Evolutionary conservation across 2,113 vertebrate genomes (phyloP).

Genomic region (Cryptomyrus ogoouensis): DNA sequence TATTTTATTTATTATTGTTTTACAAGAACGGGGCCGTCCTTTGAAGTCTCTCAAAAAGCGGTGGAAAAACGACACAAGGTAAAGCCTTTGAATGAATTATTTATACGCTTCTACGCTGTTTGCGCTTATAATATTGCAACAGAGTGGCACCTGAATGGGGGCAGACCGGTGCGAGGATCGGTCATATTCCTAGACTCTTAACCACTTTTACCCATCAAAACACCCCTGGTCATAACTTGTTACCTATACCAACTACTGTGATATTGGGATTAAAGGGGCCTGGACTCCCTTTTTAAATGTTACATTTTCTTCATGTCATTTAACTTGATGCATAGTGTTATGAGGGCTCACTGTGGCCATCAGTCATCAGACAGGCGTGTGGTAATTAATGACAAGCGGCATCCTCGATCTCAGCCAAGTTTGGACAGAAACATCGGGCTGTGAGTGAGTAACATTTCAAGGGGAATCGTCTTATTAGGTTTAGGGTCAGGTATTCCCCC

Average conservation of each 20-base stretch:
- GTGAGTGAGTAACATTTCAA: background rate
- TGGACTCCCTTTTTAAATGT: background rate
- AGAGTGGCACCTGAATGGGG: background rate
- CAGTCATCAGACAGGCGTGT: background rate
- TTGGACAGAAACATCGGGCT: background rate
- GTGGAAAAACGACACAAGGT: constrained; percentile 50
- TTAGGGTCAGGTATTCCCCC: background rate
- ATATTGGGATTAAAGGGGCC: background rate
- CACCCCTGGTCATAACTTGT: background rate
- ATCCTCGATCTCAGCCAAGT: background rate
- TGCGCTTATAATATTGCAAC: background rate
- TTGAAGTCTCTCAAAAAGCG: constrained; percentile 21
- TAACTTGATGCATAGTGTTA: background rate
- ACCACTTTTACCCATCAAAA: background rate
- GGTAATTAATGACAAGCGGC: background rate
- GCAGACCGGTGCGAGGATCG: background rate
- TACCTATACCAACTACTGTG: background rate
- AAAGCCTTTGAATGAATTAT: constrained; percentile 34
- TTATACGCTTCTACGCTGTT: background rate
- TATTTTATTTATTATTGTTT: constrained; percentile 35
- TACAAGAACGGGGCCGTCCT: constrained; percentile 48
- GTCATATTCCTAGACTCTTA: background rate
- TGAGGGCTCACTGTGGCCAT: background rate
- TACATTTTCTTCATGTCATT: background rate
- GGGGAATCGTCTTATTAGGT: background rate